Conservation (phyloP, 2,797 vertebrate species). For the Orestias chungarensis region DNA sequence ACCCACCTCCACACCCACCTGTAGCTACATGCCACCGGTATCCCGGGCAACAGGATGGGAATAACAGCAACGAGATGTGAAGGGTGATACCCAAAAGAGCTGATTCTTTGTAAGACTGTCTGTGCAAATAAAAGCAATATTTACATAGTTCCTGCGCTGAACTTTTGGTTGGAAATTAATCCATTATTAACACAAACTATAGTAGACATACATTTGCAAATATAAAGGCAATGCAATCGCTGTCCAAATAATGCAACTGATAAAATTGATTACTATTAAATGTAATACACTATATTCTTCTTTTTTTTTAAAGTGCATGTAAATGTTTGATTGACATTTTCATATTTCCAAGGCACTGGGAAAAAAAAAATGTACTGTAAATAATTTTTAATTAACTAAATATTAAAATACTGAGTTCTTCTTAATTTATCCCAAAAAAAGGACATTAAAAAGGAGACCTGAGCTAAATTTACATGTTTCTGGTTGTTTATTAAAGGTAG, state of each 20-base stretch:
- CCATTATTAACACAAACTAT: not conserved
- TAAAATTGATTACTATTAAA: not conserved
- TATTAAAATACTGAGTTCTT: not conserved
- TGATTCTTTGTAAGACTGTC: conserved; percentile 13
- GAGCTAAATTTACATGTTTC: not conserved
- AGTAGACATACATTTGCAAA: conserved; percentile 9
- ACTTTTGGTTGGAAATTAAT: conserved; percentile 22
- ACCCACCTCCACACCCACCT: conserved; percentile 70
- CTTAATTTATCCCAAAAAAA: not conserved
- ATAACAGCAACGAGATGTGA: conserved; percentile 54
- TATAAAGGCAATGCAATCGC: not conserved
- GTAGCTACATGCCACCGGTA: conserved; percentile 62
- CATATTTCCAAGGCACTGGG: not conserved
- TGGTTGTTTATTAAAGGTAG: not conserved
- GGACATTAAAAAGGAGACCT: not conserved
- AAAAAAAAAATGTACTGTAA: too few species aligned
- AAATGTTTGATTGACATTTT: not conserved
- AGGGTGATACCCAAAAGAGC: conserved; percentile 49
- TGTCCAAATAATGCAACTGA: not conserved
- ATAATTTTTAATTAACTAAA: too few species aligned
- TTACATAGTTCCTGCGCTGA: conserved; percentile 11
- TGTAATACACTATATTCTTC: not conserved
- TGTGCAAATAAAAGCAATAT: conserved; percentile 30
- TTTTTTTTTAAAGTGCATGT: not conserved
- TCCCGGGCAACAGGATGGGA: conserved; percentile 69